Percentiles rank a stretch among this genome's conserved stretches.
Evolutionary conservation across 2,888 invertebrate genomes (phyloP).

Genomic region (Andricus quercusramuli): DNA sequence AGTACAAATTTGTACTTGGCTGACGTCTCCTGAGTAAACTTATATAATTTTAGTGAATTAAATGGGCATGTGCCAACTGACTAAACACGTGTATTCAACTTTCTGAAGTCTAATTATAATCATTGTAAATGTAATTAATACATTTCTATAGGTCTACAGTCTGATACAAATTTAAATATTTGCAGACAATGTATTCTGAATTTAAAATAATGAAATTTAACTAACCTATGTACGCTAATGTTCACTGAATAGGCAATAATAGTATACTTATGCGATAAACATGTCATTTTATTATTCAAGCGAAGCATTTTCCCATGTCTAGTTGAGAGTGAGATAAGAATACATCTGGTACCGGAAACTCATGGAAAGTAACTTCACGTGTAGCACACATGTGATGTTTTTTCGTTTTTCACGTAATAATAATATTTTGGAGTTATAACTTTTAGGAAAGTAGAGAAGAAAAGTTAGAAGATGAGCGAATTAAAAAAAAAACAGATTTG

Average conservation of each 20-base stretch:
- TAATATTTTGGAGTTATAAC: not conserved
- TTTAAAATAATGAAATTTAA: not conserved
- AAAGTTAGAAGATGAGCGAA: too few relatives aligned
- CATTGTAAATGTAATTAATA: not conserved
- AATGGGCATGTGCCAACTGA: too few relatives aligned
- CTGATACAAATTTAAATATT: not conserved
- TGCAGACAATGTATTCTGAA: not conserved
- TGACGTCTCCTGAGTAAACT: too few relatives aligned
- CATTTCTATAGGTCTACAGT: not conserved
- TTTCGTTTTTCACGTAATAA: not conserved
- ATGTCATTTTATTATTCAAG: conserved; percentile 30
- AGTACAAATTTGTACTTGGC: too few relatives aligned
- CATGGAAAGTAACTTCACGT: conserved; percentile 16
- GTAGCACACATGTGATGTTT: conserved; percentile 15
- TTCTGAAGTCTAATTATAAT: not conserved
- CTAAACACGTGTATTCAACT: too few relatives aligned
- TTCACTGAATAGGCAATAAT: not conserved
- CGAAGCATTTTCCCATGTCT: conserved; percentile 38
- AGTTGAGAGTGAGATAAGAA: conserved; percentile 21
- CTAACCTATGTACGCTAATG: not conserved
- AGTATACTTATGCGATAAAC: conserved; percentile 8
- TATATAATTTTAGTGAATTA: too few relatives aligned
- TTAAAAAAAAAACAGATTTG: too few relatives aligned
- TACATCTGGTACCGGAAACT: conserved; percentile 25
- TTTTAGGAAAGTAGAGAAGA: too few relatives aligned